A percentile compares a stretch with the other conserved stretches of the same genome.
phyloP scores from a whole-genome alignment of 2,113 vertebrate species.

The Embiotoca jacksoni region DNA sequence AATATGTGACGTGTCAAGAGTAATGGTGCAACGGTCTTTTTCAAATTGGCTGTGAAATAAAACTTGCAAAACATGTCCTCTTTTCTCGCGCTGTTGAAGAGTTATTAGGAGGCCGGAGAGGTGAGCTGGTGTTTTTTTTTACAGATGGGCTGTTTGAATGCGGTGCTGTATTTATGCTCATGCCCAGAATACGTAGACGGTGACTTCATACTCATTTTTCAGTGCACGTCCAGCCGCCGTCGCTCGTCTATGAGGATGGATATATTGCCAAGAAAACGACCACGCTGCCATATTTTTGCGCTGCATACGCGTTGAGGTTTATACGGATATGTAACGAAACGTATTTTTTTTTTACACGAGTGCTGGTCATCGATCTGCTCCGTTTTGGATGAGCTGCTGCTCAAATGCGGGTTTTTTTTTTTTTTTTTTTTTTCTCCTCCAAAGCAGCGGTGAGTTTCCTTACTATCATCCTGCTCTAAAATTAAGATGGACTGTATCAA shows the following conservation, averaged over 20 bases:
- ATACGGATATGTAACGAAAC: neutral
- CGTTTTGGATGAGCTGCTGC: conserved; percentile 1
- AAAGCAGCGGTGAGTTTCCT: conserved; percentile 56
- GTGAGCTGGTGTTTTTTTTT: neutral
- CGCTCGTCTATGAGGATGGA: conserved; percentile 60
- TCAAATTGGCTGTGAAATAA: neutral
- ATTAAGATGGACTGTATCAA: conserved; percentile 37
- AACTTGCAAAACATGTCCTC: neutral
- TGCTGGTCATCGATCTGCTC: neutral
- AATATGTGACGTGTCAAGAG: neutral
- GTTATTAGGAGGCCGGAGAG: neutral
- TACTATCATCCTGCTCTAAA: conserved; percentile 30
- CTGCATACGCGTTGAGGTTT: neutral
- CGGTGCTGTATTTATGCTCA: conserved; percentile 58
- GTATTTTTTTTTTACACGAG: neutral
- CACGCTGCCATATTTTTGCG: neutral
- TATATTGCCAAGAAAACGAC: conserved; percentile 44
- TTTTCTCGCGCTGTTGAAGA: neutral
- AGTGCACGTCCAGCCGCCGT: conserved; percentile 61
- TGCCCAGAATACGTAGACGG: conserved; percentile 71
- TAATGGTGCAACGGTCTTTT: neutral
- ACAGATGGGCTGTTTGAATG: conserved; percentile 42
- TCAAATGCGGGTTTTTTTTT: conserved; percentile 8
- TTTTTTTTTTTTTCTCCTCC: neutral
- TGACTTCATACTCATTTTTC: conserved; percentile 77